Conservation (phyloP, 2,113 vertebrate species). For the Triplophysa siluroides region DNA sequence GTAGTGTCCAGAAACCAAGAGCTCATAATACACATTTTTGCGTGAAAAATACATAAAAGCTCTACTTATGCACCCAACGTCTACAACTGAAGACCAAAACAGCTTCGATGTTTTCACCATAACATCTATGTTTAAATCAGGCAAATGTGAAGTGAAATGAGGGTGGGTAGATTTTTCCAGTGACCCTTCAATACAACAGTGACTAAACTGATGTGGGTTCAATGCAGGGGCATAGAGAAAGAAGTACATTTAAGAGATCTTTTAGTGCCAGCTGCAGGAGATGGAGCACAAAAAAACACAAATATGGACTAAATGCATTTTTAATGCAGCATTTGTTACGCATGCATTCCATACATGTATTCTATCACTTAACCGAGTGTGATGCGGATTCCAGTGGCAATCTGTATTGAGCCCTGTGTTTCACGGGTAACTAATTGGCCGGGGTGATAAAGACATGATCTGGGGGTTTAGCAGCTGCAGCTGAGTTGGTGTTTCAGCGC, state of each 20-base stretch:
- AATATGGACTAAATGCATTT: constrained; percentile 20
- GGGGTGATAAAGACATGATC: constrained; percentile 40
- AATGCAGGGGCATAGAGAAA: background rate
- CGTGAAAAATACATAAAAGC: too few relatives aligned
- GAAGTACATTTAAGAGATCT: background rate
- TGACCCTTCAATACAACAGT: background rate
- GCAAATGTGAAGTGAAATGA: too few relatives aligned
- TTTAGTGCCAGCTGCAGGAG: constrained; percentile 5
- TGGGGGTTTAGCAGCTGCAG: constrained; percentile 49
- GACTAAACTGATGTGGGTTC: background rate
- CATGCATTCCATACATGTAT: constrained; percentile 14
- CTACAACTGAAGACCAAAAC: too few relatives aligned
- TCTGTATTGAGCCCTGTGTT: constrained; percentile 8
- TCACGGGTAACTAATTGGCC: constrained; percentile 6
- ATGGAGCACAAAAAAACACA: background rate
- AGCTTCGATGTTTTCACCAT: too few relatives aligned
- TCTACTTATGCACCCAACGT: too few relatives aligned
- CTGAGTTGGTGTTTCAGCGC: constrained; percentile 36
- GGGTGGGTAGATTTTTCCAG: too few relatives aligned
- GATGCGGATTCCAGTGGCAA: background rate
- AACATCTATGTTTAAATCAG: too few relatives aligned
- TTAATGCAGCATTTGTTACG: constrained; percentile 7
- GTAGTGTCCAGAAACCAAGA: background rate
- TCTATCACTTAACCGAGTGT: constrained; percentile 7
- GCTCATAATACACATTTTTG: background rate